phyloP scores from a whole-genome alignment of 2,797 vertebrate genomes.

The Glossophaga mutica region DNA sequence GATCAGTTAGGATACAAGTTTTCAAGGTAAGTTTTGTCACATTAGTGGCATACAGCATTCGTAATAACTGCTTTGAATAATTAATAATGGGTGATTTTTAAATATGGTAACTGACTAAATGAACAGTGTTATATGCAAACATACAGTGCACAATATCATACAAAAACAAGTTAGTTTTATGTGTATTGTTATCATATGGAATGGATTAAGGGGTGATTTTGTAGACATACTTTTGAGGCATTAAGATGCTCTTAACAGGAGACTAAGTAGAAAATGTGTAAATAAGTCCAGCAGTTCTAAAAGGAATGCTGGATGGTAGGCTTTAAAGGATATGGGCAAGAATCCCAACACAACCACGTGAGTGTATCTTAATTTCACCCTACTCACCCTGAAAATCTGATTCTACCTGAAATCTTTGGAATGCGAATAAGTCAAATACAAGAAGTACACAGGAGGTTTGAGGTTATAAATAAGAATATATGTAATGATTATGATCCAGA shows the following conservation, averaged over 20 bases:
- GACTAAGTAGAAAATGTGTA: slow-evolving; percentile 65
- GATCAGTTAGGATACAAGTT: slow-evolving; percentile 55
- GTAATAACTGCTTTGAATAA: slow-evolving; percentile 72
- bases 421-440: slow-evolving; percentile 57
- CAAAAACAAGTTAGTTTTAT: slow-evolving; percentile 72
- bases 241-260: slow-evolving; percentile 66
- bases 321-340: slow-evolving; percentile 64
- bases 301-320: slow-evolving; percentile 39
- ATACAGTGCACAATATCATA: slow-evolving; percentile 27
- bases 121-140: slow-evolving; percentile 65
- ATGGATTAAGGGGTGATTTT: slow-evolving; percentile 69
- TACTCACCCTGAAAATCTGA: slow-evolving; percentile 58
- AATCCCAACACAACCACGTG: slow-evolving; percentile 19
- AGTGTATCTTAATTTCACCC: slow-evolving; percentile 55
- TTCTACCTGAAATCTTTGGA: slow-evolving; percentile 3
- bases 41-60: slow-evolving; percentile 40
- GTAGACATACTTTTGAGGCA: slow-evolving; percentile 67
- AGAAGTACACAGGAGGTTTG: neutral
- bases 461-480: slow-evolving; percentile 14
- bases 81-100: slow-evolving; percentile 73
- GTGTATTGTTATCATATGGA: slow-evolving; percentile 53
- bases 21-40: slow-evolving; percentile 49
- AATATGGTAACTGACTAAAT: slow-evolving; percentile 72
- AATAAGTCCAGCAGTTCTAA: slow-evolving; percentile 58
- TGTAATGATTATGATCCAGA: neutral